Evolutionary conservation across 2,797 vertebrate species (phyloP).

Genomic region (Pseudochirops corinnae): DNA sequence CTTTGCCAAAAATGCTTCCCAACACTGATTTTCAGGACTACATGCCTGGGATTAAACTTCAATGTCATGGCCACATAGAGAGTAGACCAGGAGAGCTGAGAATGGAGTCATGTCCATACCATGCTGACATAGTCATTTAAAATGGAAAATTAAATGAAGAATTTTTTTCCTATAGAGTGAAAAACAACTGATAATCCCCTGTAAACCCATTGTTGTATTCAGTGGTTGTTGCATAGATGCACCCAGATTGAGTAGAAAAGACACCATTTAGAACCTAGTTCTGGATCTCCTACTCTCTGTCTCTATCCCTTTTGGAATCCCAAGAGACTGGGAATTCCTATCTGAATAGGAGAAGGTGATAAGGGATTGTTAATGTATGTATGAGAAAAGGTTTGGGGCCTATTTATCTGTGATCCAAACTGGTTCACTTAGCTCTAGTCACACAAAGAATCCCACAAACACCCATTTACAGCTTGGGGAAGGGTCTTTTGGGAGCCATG

Average conservation of each 20-base stretch:
- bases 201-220: neutral
- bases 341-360: neutral
- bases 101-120: neutral
- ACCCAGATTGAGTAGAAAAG: neutral
- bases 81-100: neutral
- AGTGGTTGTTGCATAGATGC: neutral
- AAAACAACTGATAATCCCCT: neutral
- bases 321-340: neutral
- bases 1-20: neutral
- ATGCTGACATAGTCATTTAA: neutral
- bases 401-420: conserved; percentile 7
- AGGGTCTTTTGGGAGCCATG: conserved; percentile 74
- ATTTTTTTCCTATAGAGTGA: neutral
- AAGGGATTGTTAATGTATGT: neutral
- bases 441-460: conserved; percentile 65
- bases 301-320: neutral
- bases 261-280: neutral
- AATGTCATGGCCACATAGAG: neutral
- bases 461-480: conserved; percentile 77
- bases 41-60: neutral
- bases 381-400: neutral
- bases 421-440: conserved; percentile 55
- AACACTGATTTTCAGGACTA: neutral
- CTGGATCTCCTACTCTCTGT: neutral
- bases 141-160: neutral